Evolutionary conservation across 2,888 invertebrate genomes (phyloP), one percentile per base, ranked within the genome.

Genomic region (Drosophila sordidapex): DNA sequence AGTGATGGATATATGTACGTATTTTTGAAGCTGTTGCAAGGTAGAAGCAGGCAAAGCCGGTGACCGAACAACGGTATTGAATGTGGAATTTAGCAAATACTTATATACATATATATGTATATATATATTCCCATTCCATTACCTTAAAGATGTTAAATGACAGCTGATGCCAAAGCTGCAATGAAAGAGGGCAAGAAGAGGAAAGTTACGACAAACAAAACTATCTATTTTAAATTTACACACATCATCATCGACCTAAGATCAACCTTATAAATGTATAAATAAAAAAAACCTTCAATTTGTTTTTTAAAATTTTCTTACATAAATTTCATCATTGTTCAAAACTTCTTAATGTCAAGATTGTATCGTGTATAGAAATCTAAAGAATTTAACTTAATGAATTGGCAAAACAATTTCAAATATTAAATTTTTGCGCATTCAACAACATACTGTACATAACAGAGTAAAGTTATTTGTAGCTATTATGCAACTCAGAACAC

Each of bases 61-160:
- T 48, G 63, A 58, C n/a, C 33, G n/a, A 56, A 43, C 64, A 74
- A 75, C 64, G 65, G 71, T 29, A 61, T 51, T 61, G 52, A 58
- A 40, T 66, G 40, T 29, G 69, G 38, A 60, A 59, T 69, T 69
- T 69, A 11, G 51, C 68, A 43, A 57, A 67, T 58, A 29, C 35
- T 8, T 35, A 25, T 21, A 53, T 21, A 53, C 13, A 29, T 35
- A 48, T 29, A 18, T 48, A 10, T 33, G 21, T 8, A 15, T 31
- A 33, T 33, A 15, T 33, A 15, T 48, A 43, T 67, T 58, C 21
- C 51, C 49, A 75, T 59, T 53, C 43, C 54, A 56, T 33, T 43
- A 46, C 29, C 31, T 36, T 21, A 70, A 52, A 59, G 43, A 67
- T 52, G 40, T 25, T 53, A 36, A 67, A 35, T 57, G 52, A 43